phyloP scores from a whole-genome alignment of 2,888 invertebrate species.

The Dione juno region DNA sequence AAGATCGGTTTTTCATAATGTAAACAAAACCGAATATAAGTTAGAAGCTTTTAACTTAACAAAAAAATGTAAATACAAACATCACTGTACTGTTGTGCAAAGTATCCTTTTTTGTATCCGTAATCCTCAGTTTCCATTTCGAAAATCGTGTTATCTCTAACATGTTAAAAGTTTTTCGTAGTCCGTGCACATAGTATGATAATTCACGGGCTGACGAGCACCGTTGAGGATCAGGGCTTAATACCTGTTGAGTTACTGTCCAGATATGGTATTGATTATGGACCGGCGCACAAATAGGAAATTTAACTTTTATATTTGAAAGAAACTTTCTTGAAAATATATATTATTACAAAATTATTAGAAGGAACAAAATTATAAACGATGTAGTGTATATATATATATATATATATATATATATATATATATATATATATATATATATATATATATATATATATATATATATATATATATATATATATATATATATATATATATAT shows the following conservation, averaged over 20 bases:
- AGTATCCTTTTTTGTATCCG: constrained; percentile 10
- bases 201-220: constrained; percentile 67
- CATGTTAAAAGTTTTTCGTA: constrained; percentile 43
- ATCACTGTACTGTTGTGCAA: neutral
- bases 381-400: no score
- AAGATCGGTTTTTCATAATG: neutral
- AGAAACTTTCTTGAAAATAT: no score
- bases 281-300: neutral
- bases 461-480: no score
- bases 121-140: constrained; percentile 38
- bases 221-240: constrained; percentile 73
- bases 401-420: no score
- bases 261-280: constrained; percentile 51
- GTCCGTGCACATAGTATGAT: constrained; percentile 55
- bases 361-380: no score
- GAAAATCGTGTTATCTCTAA: constrained; percentile 41
- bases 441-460: no score
- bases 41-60: constrained; percentile 6
- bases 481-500: no score
- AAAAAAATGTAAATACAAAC: neutral
- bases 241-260: constrained; percentile 81
- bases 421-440: no score
- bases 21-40: neutral
- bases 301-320: no score
- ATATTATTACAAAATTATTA: no score